Conservation (phyloP, 92 coral and sea anemone species). For the Epizoanthus rinbou region DNA sequence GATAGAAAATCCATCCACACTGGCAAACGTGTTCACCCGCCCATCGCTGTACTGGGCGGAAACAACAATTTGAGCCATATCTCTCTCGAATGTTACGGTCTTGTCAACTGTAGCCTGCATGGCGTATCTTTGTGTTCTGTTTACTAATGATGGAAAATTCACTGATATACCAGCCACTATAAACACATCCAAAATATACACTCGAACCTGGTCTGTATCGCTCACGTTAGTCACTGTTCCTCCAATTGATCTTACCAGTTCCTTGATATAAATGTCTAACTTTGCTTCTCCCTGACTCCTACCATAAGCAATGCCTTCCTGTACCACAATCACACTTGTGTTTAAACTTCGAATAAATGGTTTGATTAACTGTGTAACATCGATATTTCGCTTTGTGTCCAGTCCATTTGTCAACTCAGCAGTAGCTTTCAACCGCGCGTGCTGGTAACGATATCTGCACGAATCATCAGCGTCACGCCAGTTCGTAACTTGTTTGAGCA, state of each 20-base stretch:
- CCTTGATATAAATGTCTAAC: conserved; percentile 26
- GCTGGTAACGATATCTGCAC: conserved; percentile 65
- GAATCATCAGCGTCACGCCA: conserved; percentile 58
- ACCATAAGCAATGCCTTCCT: conserved; percentile 40
- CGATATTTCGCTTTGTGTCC: conserved; percentile 31
- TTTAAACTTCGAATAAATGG: conserved; percentile 43
- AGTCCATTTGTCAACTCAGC: conserved; percentile 48
- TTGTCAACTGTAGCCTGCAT: conserved; percentile 25
- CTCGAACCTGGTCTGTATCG: conserved; percentile 41
- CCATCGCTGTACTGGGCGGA: conserved; percentile 63
- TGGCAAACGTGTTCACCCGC: conserved; percentile 51
- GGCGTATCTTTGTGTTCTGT: conserved; percentile 22
- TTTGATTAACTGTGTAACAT: conserved; percentile 50
- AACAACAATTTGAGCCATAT: conserved; percentile 44
- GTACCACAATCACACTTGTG: conserved; percentile 40
- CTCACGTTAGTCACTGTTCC: conserved; percentile 31
- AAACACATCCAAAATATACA: conserved; percentile 45
- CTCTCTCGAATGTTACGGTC: conserved; percentile 25
- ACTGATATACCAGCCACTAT: conserved; percentile 39
- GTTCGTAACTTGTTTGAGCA: conserved; percentile 49
- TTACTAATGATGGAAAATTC: conserved; percentile 25
- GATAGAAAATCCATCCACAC: conserved; percentile 42
- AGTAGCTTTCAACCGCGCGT: conserved; percentile 53
- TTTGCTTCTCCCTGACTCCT: conserved; percentile 42
- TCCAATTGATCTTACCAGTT: conserved; percentile 26